Percentiles rank a stretch among this genome's conserved stretches.
These are phyloP conservation scores for Danaus chrysippus DNA, from an alignment of 2,888 invertebrate species.

Conservation along the genomic window DNA sequence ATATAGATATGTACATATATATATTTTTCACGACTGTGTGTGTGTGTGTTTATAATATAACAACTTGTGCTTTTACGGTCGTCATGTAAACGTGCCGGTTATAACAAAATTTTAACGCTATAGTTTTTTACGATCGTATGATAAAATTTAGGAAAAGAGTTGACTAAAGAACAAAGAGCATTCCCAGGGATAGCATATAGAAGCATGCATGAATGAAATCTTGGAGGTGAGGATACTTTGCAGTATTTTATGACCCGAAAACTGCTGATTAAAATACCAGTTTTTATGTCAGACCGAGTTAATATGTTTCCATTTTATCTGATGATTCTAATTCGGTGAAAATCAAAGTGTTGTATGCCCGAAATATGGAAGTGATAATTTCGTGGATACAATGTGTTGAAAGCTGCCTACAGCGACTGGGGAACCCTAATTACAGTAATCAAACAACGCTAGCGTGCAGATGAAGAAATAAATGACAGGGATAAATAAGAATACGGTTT, in stretches of 20 bases:
- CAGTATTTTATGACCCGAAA: neutral
- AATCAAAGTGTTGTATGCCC: neutral
- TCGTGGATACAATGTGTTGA: conserved; percentile 14
- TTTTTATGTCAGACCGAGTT: neutral
- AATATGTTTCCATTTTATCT: neutral
- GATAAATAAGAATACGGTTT: neutral
- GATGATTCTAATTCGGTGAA: neutral
- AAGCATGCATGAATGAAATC: neutral
- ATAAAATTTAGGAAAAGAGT: too few species aligned
- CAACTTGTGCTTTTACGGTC: too few species aligned
- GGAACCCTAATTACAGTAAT: conserved; percentile 18
- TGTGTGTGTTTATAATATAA: too few species aligned
- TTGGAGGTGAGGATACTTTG: neutral
- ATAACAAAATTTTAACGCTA: too few species aligned
- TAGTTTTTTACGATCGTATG: too few species aligned
- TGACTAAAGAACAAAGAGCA: too few species aligned
- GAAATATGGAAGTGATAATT: conserved; percentile 19
- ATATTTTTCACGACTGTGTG: too few species aligned
- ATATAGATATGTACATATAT: too few species aligned
- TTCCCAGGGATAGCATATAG: neutral
- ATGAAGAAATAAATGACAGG: neutral
- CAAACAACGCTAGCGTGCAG: conserved; percentile 10
- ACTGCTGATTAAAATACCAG: conserved; percentile 1
- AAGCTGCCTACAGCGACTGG: conserved; percentile 14
- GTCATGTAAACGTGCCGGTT: too few species aligned